These are phyloP conservation scores for Embidobia sp. DNA, from an alignment of 2,888 invertebrate genomes.

Conservation along the genomic window DNA sequence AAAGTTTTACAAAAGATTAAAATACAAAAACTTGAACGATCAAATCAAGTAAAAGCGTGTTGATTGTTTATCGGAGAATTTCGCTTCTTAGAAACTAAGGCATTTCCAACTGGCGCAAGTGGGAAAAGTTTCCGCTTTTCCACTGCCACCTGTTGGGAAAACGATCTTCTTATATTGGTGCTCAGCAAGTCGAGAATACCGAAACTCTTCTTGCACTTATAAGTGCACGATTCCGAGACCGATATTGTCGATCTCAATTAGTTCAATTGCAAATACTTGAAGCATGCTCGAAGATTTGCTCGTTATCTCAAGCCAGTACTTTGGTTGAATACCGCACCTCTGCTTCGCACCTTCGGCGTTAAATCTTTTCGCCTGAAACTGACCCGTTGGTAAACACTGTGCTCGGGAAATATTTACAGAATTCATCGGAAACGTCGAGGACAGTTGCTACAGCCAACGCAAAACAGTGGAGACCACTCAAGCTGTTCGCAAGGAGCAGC, in stretches of 20 bases:
- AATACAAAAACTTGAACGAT: too few relatives aligned
- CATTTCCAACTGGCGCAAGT: too few relatives aligned
- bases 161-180: too few relatives aligned
- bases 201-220: not conserved
- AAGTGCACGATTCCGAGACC: constrained; percentile 16
- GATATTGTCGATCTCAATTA: constrained; percentile 43
- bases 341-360: constrained; percentile 20
- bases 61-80: too few relatives aligned
- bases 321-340: constrained; percentile 3
- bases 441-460: constrained; percentile 7
- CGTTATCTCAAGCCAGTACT: constrained; percentile 5
- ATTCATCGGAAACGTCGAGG: constrained; percentile 46
- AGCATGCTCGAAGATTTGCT: constrained; percentile 7
- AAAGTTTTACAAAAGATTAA: too few relatives aligned
- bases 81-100: too few relatives aligned
- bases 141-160: too few relatives aligned
- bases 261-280: constrained; percentile 41
- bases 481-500: constrained; percentile 76
- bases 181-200: not conserved
- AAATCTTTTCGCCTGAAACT: constrained; percentile 28
- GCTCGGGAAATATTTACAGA: constrained; percentile 62
- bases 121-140: too few relatives aligned
- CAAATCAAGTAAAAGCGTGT: too few relatives aligned
- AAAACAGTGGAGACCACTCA: constrained; percentile 43
- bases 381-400: constrained; percentile 4